Evolutionary conservation across 2,113 vertebrate genomes (phyloP).

Genomic region (Amia ocellicauda): DNA sequence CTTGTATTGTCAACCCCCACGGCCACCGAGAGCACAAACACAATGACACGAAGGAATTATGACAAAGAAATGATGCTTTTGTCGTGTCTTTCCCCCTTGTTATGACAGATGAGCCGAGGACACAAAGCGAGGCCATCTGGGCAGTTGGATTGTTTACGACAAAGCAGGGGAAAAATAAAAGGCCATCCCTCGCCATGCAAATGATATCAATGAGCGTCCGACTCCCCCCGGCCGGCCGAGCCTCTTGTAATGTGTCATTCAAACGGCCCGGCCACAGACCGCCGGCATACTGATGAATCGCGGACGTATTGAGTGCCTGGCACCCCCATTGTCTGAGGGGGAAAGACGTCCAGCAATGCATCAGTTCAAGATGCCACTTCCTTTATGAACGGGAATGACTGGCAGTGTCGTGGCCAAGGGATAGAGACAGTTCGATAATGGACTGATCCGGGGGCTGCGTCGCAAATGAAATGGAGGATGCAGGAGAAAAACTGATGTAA

Average conservation of each 20-base stretch:
- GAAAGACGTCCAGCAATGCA: too few species aligned
- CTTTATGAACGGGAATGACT: too few species aligned
- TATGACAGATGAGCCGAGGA: neutral
- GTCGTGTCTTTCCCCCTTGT: neutral
- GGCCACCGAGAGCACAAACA: too few species aligned
- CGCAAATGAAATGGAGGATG: too few species aligned
- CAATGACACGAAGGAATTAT: neutral
- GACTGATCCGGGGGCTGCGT: too few species aligned
- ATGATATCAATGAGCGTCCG: neutral
- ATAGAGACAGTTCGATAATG: too few species aligned
- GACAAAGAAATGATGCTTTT: slow-evolving; percentile 14
- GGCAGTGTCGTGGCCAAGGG: too few species aligned
- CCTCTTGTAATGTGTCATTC: neutral
- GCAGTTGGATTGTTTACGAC: neutral
- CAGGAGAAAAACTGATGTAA: too few species aligned
- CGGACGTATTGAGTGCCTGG: neutral
- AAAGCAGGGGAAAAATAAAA: neutral
- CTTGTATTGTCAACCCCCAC: too few species aligned
- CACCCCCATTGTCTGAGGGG: neutral
- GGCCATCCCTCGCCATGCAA: neutral
- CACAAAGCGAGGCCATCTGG: slow-evolving; percentile 3
- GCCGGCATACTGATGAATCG: neutral
- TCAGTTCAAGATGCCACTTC: too few species aligned
- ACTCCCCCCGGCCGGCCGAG: neutral
- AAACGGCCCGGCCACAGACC: neutral